Evolutionary conservation across 37 sponge, comb jelly and placozoan species (phyloP).

Genomic region (Halichondria panicea): DNA sequence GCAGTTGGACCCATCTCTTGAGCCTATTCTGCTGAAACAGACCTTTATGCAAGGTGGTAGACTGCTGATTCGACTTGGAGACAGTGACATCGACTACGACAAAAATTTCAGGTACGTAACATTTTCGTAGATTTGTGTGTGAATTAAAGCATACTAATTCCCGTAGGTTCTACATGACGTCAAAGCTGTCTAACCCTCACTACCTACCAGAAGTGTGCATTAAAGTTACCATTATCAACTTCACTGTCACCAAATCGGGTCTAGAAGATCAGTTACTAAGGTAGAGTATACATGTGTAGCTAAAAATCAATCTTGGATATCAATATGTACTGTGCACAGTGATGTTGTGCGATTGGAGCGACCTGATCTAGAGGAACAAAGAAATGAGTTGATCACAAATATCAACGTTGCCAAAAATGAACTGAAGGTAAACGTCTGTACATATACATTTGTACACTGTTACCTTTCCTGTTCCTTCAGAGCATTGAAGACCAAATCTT

Average conservation of each 20-base stretch:
- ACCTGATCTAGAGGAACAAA: constrained; percentile 94
- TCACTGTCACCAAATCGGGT: constrained; percentile 96
- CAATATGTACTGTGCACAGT: constrained; percentile 32
- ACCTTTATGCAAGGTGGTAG: constrained; percentile 97
- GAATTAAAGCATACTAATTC: neutral
- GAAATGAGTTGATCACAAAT: constrained; percentile 89
- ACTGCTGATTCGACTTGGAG: constrained; percentile 94
- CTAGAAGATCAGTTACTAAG: constrained; percentile 98
- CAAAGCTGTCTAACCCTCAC: constrained; percentile 98
- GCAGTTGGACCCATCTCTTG: constrained; percentile 94
- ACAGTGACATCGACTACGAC: constrained; percentile 98
- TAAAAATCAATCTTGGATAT: neutral
- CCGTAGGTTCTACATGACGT: constrained; percentile 96
- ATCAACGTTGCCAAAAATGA: constrained; percentile 96
- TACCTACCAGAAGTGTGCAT: constrained; percentile 99
- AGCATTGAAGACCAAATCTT: constrained; percentile 95
- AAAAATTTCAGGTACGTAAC: constrained; percentile 87
- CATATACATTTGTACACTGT: neutral
- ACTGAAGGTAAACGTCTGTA: constrained; percentile 76
- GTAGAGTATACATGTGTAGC: constrained; percentile 10
- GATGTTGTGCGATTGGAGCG: constrained; percentile 97
- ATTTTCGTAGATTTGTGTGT: neutral
- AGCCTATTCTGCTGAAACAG: constrained; percentile 95
- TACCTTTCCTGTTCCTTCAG: constrained; percentile 7
- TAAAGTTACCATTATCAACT: constrained; percentile 99